These are phyloP conservation scores for Myotis findleyi DNA, from an alignment of 2,797 vertebrate species.

Conservation along the genomic window DNA sequence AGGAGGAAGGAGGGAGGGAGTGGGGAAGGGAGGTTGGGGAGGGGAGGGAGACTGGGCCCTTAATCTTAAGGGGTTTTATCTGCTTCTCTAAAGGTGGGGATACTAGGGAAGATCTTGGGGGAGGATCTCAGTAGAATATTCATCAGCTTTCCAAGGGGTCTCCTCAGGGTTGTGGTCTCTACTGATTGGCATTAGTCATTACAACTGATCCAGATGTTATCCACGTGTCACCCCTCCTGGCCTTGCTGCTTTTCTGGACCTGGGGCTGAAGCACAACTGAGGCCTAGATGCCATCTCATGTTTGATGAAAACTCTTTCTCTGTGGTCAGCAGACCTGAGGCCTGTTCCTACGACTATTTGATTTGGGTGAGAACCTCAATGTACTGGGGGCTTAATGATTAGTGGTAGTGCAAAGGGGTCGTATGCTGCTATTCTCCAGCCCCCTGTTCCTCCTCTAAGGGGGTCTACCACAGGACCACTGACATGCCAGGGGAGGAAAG, in stretches of 20 bases:
- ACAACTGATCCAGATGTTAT: too few species aligned
- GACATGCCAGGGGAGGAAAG: neutral
- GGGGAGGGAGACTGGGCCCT: neutral
- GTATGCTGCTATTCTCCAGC: neutral
- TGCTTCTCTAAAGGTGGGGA: neutral
- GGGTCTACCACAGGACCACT: neutral
- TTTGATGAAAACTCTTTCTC: neutral
- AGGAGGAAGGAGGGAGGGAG: neutral
- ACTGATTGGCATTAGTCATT: neutral
- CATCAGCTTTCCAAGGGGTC: neutral
- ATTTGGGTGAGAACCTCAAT: neutral
- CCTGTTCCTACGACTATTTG: neutral
- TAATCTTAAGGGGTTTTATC: neutral
- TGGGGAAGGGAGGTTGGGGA: rapidly evolving
- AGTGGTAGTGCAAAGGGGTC: neutral
- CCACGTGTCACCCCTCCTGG: neutral
- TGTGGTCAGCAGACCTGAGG: neutral
- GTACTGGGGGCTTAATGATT: neutral
- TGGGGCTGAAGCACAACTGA: neutral
- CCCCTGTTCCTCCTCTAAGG: neutral
- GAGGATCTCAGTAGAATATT: neutral
- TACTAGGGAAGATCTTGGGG: neutral
- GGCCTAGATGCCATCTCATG: neutral
- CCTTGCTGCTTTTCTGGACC: neutral
- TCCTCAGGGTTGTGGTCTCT: neutral